A percentile compares a stretch with the other conserved stretches of the same genome.
These are phyloP conservation scores for Lycodopsis pacificus DNA, from an alignment of 2,797 vertebrate genomes.

Conservation along the genomic window DNA sequence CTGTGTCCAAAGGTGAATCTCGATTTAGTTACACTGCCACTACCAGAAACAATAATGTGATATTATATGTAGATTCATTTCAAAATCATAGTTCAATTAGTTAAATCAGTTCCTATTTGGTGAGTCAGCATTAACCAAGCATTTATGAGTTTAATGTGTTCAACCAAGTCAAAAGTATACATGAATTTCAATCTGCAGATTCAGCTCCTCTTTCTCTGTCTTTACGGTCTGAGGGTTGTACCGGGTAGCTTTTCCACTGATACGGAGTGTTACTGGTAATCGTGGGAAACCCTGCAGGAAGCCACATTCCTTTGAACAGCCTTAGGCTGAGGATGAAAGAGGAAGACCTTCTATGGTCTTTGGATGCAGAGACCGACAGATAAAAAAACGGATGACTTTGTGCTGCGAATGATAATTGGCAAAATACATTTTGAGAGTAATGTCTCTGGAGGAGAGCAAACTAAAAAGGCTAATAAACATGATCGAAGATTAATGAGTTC, in stretches of 20 bases:
- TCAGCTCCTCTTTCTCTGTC: neutral
- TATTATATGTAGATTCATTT: constrained; percentile 14
- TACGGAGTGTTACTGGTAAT: neutral
- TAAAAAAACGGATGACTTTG: constrained; percentile 28
- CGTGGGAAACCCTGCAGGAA: constrained; percentile 48
- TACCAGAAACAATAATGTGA: constrained; percentile 7
- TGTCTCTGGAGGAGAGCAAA: constrained; percentile 29
- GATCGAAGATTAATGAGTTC: constrained; percentile 62
- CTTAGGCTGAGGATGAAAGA: constrained; percentile 45
- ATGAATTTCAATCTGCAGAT: neutral
- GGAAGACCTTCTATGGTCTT: constrained; percentile 24
- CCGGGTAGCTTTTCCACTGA: constrained; percentile 4
- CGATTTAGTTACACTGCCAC: no score
- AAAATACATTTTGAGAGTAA: constrained; percentile 22
- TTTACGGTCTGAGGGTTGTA: neutral
- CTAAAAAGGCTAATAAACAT: constrained; percentile 57
- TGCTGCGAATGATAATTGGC: constrained; percentile 51
- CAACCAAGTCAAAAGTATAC: neutral
- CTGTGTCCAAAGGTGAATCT: no score
- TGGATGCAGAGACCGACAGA: constrained; percentile 31
- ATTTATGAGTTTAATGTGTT: neutral
- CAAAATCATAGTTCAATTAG: neutral
- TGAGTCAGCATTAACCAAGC: neutral
- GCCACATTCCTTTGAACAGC: constrained; percentile 26
- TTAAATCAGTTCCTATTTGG: neutral